phyloP scores from a whole-genome alignment of 2,888 invertebrate genomes.

The Caenorhabditis sinica region DNA sequence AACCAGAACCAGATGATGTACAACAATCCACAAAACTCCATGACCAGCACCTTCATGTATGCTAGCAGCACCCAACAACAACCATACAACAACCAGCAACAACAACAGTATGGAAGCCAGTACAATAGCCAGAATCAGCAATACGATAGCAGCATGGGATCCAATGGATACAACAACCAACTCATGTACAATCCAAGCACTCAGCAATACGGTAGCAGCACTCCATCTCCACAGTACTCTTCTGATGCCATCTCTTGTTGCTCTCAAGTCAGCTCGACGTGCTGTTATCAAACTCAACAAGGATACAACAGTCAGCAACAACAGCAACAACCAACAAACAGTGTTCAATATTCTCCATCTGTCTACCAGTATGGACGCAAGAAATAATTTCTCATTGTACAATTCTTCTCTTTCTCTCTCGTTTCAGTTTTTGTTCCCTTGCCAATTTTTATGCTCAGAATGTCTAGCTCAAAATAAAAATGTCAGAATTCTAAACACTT shows the following conservation, averaged over 20 bases:
- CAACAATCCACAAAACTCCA: slow-evolving; percentile 19
- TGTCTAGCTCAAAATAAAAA: neutral
- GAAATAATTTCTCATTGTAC: slow-evolving; percentile 27
- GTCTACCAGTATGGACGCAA: slow-evolving; percentile 63
- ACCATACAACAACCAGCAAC: slow-evolving; percentile 4
- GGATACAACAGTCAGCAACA: slow-evolving; percentile 7
- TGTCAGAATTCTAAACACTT: too few species aligned
- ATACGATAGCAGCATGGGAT: slow-evolving; percentile 16
- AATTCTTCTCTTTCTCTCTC: neutral
- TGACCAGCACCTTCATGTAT: slow-evolving; percentile 26
- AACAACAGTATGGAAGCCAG: slow-evolving; percentile 10
- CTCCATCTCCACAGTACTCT: slow-evolving; percentile 44
- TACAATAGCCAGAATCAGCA: slow-evolving; percentile 8
- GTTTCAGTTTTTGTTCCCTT: slow-evolving; percentile 27
- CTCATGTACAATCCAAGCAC: slow-evolving; percentile 17
- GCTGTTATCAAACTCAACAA: slow-evolving; percentile 69
- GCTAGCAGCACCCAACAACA: slow-evolving; percentile 28
- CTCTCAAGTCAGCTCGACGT: slow-evolving; percentile 66
- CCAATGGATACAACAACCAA: slow-evolving; percentile 26
- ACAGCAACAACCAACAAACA: slow-evolving; percentile 27
- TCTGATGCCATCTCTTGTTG: slow-evolving; percentile 65
- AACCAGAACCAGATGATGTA: slow-evolving; percentile 27
- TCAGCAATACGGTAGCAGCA: slow-evolving; percentile 27
- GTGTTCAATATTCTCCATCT: slow-evolving; percentile 48
- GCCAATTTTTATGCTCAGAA: slow-evolving; percentile 9